phyloP scores from a whole-genome alignment of 1,140 invertebrate species.

The Neodiprion lecontei region DNA sequence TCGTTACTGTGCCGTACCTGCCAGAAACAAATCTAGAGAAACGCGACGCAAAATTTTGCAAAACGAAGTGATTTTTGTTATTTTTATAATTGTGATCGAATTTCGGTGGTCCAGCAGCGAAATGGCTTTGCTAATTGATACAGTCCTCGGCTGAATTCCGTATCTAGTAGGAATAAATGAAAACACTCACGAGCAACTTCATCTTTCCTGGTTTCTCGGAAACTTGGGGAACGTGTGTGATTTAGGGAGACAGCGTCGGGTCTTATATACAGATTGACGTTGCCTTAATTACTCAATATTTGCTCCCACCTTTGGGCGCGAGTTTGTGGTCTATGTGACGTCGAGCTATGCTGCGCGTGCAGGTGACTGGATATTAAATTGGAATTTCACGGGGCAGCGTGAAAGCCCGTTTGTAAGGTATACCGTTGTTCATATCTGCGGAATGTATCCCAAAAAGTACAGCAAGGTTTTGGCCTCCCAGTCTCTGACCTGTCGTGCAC shows the following conservation, averaged over 20 bases:
- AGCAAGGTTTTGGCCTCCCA: background rate
- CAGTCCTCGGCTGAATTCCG: too few relatives aligned
- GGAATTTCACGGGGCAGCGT: conserved; percentile 13
- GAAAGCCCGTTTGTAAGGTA: conserved; percentile 1
- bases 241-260: background rate
- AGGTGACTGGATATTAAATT: conserved; percentile 6
- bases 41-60: too few relatives aligned
- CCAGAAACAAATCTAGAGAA: too few relatives aligned
- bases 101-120: too few relatives aligned
- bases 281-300: conserved; percentile 11
- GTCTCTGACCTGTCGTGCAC: background rate
- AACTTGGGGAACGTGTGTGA: background rate
- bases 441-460: background rate
- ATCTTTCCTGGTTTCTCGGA: background rate
- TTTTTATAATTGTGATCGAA: too few relatives aligned
- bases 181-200: conserved; percentile 12
- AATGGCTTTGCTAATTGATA: too few relatives aligned
- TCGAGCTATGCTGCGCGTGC: background rate
- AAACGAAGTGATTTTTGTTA: too few relatives aligned
- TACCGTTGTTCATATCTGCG: background rate
- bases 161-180: background rate
- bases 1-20: too few relatives aligned
- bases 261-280: conserved; percentile 8
- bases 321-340: background rate
- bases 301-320: background rate